Evolutionary conservation across 2,113 vertebrate species (phyloP).

Genomic region (Ptychochromis oligacanthus): DNA sequence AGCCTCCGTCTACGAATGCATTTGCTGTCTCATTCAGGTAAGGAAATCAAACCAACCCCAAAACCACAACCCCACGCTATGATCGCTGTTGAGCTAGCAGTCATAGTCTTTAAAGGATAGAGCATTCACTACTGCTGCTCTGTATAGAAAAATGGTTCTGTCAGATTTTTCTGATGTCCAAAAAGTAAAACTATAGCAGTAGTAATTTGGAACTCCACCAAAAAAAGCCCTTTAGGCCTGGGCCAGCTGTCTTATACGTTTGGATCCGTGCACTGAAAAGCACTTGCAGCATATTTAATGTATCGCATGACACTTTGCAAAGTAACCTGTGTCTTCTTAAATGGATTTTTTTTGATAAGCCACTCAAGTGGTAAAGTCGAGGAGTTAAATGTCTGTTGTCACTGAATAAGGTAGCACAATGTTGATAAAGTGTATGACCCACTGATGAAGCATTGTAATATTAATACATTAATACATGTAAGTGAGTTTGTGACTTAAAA

Average conservation of each 20-base stretch:
- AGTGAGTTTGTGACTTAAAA: too few relatives aligned
- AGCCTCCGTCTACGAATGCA: conserved; percentile 98
- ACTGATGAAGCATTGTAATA: too few relatives aligned
- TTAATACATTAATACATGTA: too few relatives aligned
- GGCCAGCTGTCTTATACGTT: not conserved
- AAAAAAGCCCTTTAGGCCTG: not conserved
- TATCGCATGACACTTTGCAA: accelerated
- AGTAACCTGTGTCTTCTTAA: not conserved
- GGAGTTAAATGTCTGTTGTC: too few relatives aligned
- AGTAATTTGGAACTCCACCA: not conserved
- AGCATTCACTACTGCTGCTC: not conserved
- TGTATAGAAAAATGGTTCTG: not conserved
- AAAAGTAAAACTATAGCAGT: not conserved
- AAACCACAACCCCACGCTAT: not conserved
- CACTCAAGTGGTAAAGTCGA: too few relatives aligned
- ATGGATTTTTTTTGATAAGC: too few relatives aligned
- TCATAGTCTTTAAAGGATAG: not conserved
- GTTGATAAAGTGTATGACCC: too few relatives aligned
- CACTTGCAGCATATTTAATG: accelerated
- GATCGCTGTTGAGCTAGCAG: not conserved
- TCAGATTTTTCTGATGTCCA: accelerated
- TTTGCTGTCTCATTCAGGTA: conserved; percentile 99
- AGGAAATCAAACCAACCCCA: conserved; percentile 34
- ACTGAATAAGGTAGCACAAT: too few relatives aligned
- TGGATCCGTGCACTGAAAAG: not conserved